Conservation (phyloP, 1,140 invertebrate genomes). For the Drosophila burlai region DNA sequence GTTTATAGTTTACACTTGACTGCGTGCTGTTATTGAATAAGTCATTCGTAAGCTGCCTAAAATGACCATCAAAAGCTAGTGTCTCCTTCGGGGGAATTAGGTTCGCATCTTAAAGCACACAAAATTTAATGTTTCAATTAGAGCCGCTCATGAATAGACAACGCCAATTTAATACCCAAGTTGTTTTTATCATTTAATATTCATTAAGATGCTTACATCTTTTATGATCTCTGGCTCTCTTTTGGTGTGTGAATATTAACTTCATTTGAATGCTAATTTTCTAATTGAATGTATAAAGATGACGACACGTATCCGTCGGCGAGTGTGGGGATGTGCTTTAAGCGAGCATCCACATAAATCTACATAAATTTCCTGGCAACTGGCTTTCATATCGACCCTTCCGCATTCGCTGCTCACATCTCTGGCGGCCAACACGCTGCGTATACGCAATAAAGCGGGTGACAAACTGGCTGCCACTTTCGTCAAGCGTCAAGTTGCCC, state of each 20-base stretch:
- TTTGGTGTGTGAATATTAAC: slow-evolving; percentile 45
- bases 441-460: slow-evolving; percentile 71
- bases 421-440: slow-evolving; percentile 31
- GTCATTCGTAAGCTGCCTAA: slow-evolving; percentile 27
- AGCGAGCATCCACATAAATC: slow-evolving; percentile 34
- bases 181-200: slow-evolving; percentile 41
- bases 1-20: slow-evolving; percentile 54
- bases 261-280: slow-evolving; percentile 75
- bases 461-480: slow-evolving; percentile 50
- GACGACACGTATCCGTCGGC: slow-evolving; percentile 20
- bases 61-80: slow-evolving; percentile 23
- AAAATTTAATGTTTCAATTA: slow-evolving; percentile 11
- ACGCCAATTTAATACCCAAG: slow-evolving; percentile 13
- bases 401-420: slow-evolving; percentile 1
- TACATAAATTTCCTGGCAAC: slow-evolving; percentile 54
- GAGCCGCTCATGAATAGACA: slow-evolving; percentile 5
- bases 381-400: slow-evolving; percentile 29
- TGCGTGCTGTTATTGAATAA: slow-evolving; percentile 28
- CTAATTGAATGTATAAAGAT: slow-evolving; percentile 42
- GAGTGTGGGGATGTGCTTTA: slow-evolving; percentile 11
- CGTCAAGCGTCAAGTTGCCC: slow-evolving; percentile 39
- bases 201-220: slow-evolving; percentile 44
- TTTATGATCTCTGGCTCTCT: slow-evolving; percentile 21
- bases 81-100: not conserved
- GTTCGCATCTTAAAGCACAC: not conserved